phyloP scores from a whole-genome alignment of 2,113 vertebrate species.

The Aegithalos caudatus region DNA sequence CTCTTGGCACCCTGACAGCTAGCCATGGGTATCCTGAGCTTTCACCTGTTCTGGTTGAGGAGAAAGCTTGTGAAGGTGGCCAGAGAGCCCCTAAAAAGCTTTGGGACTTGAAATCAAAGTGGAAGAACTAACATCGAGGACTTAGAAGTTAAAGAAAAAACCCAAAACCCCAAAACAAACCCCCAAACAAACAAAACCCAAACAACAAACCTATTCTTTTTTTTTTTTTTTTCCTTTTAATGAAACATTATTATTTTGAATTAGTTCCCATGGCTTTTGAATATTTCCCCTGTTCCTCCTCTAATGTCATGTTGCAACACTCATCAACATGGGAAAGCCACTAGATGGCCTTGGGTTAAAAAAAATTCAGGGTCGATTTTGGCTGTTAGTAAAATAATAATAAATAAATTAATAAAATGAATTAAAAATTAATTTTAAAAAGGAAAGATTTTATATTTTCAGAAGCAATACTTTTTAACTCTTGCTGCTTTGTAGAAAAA shows the following conservation, averaged over 20 bases:
- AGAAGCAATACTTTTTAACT: not conserved
- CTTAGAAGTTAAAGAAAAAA: not conserved
- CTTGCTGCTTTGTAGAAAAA: not conserved
- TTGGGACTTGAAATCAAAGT: not conserved
- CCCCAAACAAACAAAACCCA: not conserved
- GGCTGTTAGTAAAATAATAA: not conserved
- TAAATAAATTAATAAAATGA: too few relatives aligned
- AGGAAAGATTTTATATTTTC: not conserved
- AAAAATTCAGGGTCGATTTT: not conserved
- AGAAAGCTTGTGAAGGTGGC: not conserved
- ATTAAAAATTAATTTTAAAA: too few relatives aligned
- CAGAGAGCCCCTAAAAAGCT: not conserved
- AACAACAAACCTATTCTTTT: not conserved
- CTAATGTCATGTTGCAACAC: not conserved
- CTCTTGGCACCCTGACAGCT: accelerated
- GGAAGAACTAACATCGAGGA: not conserved
- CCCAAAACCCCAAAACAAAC: not conserved
- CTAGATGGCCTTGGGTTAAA: conserved; percentile 75
- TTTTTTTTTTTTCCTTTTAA: not conserved
- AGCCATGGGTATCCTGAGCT: not conserved
- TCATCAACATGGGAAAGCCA: not conserved
- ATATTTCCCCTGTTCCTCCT: not conserved
- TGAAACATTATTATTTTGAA: not conserved
- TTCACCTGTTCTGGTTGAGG: not conserved
- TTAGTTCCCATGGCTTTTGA: not conserved